Base-by-base conservation (phyloP, 37 sponge, comb jelly and placozoan species). In the Agelas oroides region DNA sequence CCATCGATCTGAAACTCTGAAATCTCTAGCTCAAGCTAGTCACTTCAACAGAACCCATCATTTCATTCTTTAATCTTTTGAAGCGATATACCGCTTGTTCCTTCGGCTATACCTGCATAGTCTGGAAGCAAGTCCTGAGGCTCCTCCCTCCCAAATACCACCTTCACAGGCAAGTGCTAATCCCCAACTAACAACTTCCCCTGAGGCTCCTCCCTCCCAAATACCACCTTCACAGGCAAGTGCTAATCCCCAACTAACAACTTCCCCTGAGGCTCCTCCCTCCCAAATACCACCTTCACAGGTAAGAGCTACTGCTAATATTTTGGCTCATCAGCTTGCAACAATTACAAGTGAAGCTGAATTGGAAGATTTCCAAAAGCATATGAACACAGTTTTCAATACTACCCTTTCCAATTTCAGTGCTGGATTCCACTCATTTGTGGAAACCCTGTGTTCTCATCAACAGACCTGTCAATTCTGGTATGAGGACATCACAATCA, bases 1-100 rank as follows among this genome's bases (percentile, higher is more conserved):
- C 14, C 72, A 71, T 71, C 37, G 72, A 33, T 16, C 46, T 36
- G 72, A 71, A 71, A 71, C 72, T 15, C 72, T 71, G 46, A 71
- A 14, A 34, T 71, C 72, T 13, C 23, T 71, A 18, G 46, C 46
- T 14, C 72, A 71, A 35, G 39, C 46, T 18, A 71, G 46, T 14
- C 39, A 71, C 41, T 71, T 71, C 72, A 71, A 38, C 12, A 33
- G 72, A 39, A 71, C 40, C 18, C 72, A 71, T n/a, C 39, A 71
- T 18, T 36, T 71, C 72, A 39, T 71, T 23, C 39, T 71, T 15
- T 40, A 71, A 71, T 33, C 72, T n/a, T 71, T 71, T 38, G 72
- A 71, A 23, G 46, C 72, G 12, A 39, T 71, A 14, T 36, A 36
- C 40, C 27, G 39, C 18, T 28, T 35, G 12, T 71, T 71, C n/a